Conservation (phyloP, 2,113 vertebrate genomes). For the Herpetotheres cachinnans region DNA sequence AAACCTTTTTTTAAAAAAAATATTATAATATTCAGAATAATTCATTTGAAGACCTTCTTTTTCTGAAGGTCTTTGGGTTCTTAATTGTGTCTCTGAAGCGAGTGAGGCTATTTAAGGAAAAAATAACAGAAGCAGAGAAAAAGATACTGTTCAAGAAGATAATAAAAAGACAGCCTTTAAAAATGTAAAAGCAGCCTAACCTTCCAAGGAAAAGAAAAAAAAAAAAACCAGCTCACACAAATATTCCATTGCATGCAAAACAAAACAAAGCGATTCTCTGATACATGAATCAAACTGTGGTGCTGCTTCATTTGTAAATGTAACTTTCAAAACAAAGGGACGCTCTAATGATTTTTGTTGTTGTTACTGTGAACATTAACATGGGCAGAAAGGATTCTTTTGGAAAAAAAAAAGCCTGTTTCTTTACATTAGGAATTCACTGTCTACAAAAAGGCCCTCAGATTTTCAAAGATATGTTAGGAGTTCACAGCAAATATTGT, state of each 20-base stretch:
- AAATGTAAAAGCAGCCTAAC: background rate
- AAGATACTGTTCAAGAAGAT: background rate
- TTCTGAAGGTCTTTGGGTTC: background rate
- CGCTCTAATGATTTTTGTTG: background rate
- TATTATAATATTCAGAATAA: background rate
- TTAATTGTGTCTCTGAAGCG: background rate
- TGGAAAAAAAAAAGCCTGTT: background rate
- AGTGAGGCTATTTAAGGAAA: background rate
- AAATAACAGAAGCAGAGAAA: background rate
- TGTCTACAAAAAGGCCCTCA: background rate
- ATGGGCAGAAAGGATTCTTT: background rate
- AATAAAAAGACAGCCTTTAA: background rate
- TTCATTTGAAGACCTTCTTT: background rate
- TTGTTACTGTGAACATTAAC: background rate
- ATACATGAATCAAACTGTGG: background rate
- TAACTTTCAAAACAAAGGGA: background rate
- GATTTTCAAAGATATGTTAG: background rate
- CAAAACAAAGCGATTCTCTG: background rate
- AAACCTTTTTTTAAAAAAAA: background rate
- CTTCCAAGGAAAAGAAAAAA: background rate
- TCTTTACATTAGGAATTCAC: background rate
- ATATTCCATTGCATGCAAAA: background rate
- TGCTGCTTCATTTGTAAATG: background rate
- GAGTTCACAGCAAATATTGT: background rate
- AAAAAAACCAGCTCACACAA: background rate